Evolutionary conservation across 2,797 vertebrate genomes (phyloP).

Genomic region (Pteronotus mesoamericanus): DNA sequence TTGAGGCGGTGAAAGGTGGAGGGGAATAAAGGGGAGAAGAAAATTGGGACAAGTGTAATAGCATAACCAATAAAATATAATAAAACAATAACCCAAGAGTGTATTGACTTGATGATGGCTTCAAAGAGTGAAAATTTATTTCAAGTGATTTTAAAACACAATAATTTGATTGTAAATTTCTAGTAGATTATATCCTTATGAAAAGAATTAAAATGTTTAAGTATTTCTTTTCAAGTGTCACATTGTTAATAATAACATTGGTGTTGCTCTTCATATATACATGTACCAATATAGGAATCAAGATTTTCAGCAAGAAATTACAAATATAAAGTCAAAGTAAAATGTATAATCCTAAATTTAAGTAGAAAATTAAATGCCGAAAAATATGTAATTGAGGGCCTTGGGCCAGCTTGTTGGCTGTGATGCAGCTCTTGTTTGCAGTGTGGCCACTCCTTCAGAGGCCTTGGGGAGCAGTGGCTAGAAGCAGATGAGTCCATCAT

Average conservation of each 20-base stretch:
- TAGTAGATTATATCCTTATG: neutral
- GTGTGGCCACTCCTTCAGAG: neutral
- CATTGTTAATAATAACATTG: neutral
- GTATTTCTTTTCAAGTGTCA: conserved; percentile 4
- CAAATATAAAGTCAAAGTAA: conserved; percentile 16
- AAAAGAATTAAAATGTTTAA: neutral
- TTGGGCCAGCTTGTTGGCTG: neutral
- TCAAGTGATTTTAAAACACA: neutral
- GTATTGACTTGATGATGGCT: neutral
- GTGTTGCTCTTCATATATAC: neutral
- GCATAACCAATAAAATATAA: neutral
- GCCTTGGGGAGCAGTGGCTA: no score
- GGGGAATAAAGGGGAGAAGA: no score
- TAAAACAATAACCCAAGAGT: neutral
- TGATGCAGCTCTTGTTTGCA: neutral
- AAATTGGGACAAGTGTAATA: no score
- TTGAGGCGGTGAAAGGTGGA: no score
- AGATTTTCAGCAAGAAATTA: neutral
- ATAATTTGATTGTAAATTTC: neutral
- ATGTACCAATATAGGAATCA: neutral
- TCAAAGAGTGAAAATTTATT: neutral
- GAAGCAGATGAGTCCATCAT: neutral
- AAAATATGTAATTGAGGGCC: neutral
- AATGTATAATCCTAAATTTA: neutral
- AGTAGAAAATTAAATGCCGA: neutral